Base-by-base conservation (phyloP, 2,888 invertebrate genomes). In the Cerastis rubricosa region DNA sequence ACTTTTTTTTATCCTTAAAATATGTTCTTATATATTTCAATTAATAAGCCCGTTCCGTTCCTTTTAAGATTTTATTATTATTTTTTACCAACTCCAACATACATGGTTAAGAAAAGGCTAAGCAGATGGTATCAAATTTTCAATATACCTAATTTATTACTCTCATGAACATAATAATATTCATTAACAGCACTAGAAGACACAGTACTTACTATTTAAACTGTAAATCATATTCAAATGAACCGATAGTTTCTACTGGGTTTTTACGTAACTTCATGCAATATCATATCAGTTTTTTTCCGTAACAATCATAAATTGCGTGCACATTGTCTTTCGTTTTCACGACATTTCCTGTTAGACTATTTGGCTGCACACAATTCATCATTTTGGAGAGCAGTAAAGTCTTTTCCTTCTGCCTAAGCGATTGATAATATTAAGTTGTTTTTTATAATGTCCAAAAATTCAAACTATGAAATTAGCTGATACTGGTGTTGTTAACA, bases 281-380 rank as follows among this genome's bases (percentile, higher is more conserved):
- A 12, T n/a, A 70, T 71, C 8, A 54, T 54, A 59, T n/a, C n/a
- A n/a, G n/a, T 71, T 85, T 82, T 74, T 59, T 78, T 63, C 72
- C 6, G 14, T 43, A 9, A 71, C 86, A 66, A 70, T 84, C 83
- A 83, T 67, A 78, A 72, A 70, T 85, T 61, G 84, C 86, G 74
- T 84, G 84, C 82, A 61, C 43, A 63, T 40, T 61, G 57, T 76
- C 54, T 54, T 73, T 76, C 67, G 45, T 76, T 73, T 83, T 73
- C 67, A 64, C 61, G 17, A 71, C 71, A 57, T 19, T 17, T 14
- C 40, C 61, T 71, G 73, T 71, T 57, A 45, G 29, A 29, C 14
- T 54, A 29, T 59, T 1, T 17, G 43, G n/a, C 4, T 64, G 43
- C 17, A 64, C 22, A 68, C n/a, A 59, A 25, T 59, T n/a, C n/a